phyloP scores from a whole-genome alignment of 2,888 invertebrate genomes.

The Oscheius sp. region DNA sequence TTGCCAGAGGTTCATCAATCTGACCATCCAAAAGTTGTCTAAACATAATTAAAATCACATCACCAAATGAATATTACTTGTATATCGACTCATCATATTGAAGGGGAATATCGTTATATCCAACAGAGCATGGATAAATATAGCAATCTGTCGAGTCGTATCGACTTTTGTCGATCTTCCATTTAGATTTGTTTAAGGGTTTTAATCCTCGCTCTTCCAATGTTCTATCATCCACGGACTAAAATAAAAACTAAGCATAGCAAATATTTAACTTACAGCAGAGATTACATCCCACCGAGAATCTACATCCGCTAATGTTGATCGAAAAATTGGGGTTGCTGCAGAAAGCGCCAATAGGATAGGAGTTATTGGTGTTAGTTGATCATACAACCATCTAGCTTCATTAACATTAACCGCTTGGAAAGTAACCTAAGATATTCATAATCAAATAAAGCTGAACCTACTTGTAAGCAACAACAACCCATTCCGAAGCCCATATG shows the following conservation, averaged over 20 bases:
- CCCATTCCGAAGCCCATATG: constrained; percentile 99
- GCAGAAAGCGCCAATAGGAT: constrained; percentile 97
- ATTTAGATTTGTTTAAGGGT: constrained; percentile 75
- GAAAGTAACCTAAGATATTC: constrained; percentile 77
- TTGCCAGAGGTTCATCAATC: constrained; percentile 89
- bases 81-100: constrained; percentile 60
- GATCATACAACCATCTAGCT: constrained; percentile 93
- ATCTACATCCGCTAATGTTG: constrained; percentile 89
- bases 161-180: constrained; percentile 86
- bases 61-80: constrained; percentile 7
- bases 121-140: constrained; percentile 83
- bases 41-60: constrained; percentile 71
- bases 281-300: constrained; percentile 98
- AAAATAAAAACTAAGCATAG: not conserved
- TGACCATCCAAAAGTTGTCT: constrained; percentile 84
- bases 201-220: constrained; percentile 86
- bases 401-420: constrained; percentile 91
- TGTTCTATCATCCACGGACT: constrained; percentile 92
- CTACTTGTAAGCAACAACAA: constrained; percentile 75
- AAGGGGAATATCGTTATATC: constrained; percentile 90
- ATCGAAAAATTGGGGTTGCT: constrained; percentile 86
- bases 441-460: no score
- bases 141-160: constrained; percentile 98
- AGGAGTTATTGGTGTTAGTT: constrained; percentile 93
- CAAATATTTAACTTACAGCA: constrained; percentile 71